Evolutionary conservation across 2,113 vertebrate species (phyloP), one percentile per base, ranked within the genome.

Genomic region (Cervus canadensis): DNA sequence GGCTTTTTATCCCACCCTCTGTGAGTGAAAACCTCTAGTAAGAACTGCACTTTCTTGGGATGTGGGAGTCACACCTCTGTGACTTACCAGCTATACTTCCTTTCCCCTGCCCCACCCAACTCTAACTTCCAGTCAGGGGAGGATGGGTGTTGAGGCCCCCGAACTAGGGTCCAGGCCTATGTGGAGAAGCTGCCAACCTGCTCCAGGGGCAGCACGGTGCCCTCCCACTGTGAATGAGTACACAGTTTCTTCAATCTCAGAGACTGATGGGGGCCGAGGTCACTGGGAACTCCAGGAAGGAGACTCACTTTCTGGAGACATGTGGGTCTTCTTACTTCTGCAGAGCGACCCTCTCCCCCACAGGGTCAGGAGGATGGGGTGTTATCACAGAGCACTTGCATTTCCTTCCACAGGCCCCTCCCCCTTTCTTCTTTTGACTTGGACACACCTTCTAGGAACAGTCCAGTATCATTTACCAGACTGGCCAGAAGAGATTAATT

Each of bases 391-490:
- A 36, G 43, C n/a, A 48, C 28, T n/a, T 13, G 16, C 19, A 7
- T 11, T 33, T 33, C 19, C 64, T 56, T 79, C 83, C 26, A 6
- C 9, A 10, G 0, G 33, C 2, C 9, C 12, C 45, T 21, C n/a
- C n/a, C 36, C 5, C 48, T 3, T 67, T 54, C 48, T 30, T 78
- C 40, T 33, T 45, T 11, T 43, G 36, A 89, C 30, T 13, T 48
- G 50, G 23, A 16, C 28, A 57, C 36, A 50, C 28, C 26, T 90
- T 94, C 48, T 30, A 83, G 28, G 92, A 91, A 90, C 19, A 85
- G 25, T 40, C 60, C n/a, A 25, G 33, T 19, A n/a, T 25, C 19
- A 8, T 59, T 54, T 33, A 89, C 16, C 25, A 71, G 79, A 30
- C 74, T 50, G 67, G 59, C n/a, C 59, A 43, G 26, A 59, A 50